Evolutionary conservation across 2,888 invertebrate genomes (phyloP).

Genomic region (Drosophila ustulata): DNA sequence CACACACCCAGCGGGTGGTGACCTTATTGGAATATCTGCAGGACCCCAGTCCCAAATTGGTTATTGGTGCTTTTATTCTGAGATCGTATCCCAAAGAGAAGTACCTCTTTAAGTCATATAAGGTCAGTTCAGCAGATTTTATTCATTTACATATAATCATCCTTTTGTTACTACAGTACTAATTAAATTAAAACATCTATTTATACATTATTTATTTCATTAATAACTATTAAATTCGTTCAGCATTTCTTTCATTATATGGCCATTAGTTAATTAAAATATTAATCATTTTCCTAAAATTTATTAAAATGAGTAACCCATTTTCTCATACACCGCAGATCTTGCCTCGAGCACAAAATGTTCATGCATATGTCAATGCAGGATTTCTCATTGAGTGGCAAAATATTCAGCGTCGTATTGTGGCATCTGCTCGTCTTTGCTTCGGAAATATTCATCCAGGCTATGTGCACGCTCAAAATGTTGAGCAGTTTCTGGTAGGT

Average conservation of each 20-base stretch:
- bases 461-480: conserved; percentile 86
- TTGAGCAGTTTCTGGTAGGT: conserved; percentile 86
- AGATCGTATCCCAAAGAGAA: conserved; percentile 86
- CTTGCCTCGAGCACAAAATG: conserved; percentile 91
- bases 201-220: too few relatives aligned
- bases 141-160: too few relatives aligned
- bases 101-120: conserved; percentile 88
- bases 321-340: conserved; percentile 84
- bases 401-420: conserved; percentile 31
- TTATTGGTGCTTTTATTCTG: conserved; percentile 88
- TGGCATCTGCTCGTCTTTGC: conserved; percentile 86
- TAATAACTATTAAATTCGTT: too few relatives aligned
- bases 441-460: conserved; percentile 88
- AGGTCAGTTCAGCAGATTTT: conserved; percentile 85
- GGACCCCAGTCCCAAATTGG: conserved; percentile 87
- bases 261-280: too few relatives aligned
- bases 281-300: too few relatives aligned
- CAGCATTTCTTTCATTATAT: too few relatives aligned
- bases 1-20: conserved; percentile 85
- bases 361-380: conserved; percentile 92
- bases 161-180: too few relatives aligned
- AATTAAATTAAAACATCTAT: too few relatives aligned
- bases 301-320: too few relatives aligned
- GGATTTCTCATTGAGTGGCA: conserved; percentile 88
- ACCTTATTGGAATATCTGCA: conserved; percentile 87